A percentile compares a stretch with the other conserved stretches of the same genome.
Evolutionary conservation across 2,113 vertebrate genomes (phyloP).

Genomic region (Puntigrus tetrazona): DNA sequence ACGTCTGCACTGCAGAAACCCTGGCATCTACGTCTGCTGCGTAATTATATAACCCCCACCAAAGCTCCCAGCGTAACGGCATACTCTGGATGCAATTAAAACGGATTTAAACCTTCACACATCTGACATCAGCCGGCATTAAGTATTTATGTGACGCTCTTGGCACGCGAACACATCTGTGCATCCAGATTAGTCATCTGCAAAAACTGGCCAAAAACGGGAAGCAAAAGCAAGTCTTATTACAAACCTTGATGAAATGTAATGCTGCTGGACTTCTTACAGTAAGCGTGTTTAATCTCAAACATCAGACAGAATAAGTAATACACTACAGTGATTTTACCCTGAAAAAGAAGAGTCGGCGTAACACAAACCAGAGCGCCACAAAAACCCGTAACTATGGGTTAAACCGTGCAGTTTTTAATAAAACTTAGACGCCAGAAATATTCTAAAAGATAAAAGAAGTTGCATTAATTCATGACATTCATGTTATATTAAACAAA

Average conservation of each 20-base stretch:
- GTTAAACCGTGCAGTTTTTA: not conserved
- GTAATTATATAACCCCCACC: constrained; percentile 33
- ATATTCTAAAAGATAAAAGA: not conserved
- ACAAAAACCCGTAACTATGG: not conserved
- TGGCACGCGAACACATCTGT: constrained; percentile 27
- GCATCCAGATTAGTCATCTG: constrained; percentile 36
- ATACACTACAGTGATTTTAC: not conserved
- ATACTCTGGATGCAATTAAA: constrained; percentile 45
- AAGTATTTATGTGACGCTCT: constrained; percentile 40
- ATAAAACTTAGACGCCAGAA: not conserved
- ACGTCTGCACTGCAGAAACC: constrained; percentile 15
- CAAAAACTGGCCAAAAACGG: constrained; percentile 8
- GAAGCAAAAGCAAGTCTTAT: constrained; percentile 44
- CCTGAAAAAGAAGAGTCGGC: not conserved
- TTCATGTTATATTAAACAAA: not conserved
- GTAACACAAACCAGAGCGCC: not conserved
- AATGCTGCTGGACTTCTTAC: not conserved
- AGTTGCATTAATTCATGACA: not conserved
- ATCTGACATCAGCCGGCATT: constrained; percentile 27
- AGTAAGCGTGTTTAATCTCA: not conserved
- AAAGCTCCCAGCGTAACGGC: constrained; percentile 14
- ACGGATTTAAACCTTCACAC: constrained; percentile 28
- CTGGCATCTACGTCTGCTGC: constrained; percentile 16
- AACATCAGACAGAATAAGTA: not conserved
- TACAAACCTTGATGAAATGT: constrained; percentile 23